phyloP scores from a whole-genome alignment of 2,888 invertebrate species.

The Caenorhabditis panamensis region DNA sequence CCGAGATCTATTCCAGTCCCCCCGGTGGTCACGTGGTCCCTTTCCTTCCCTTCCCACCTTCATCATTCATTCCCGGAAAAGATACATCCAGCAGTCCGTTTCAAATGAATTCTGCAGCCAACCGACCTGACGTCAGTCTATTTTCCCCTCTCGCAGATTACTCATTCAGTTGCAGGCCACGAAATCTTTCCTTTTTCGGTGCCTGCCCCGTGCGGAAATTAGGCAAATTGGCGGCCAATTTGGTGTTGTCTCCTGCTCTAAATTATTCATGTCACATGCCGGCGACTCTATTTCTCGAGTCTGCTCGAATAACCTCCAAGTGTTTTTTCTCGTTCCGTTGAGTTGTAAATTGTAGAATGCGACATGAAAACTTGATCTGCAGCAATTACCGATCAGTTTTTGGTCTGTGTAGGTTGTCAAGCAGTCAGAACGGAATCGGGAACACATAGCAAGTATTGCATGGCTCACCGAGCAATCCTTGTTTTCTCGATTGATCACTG shows the following conservation, averaged over 20 bases:
- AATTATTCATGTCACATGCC: constrained; percentile 45
- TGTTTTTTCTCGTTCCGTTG: constrained; percentile 10
- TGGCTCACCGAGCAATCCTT: too few species aligned
- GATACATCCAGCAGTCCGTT: constrained; percentile 6
- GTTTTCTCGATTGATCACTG: too few species aligned
- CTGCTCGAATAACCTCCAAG: not conserved
- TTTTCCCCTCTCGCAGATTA: constrained; percentile 6
- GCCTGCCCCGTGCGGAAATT: not conserved
- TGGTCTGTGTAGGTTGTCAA: not conserved
- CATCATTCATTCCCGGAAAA: constrained; percentile 23
- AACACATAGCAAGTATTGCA: too few species aligned
- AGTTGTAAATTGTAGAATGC: not conserved
- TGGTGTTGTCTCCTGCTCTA: constrained; percentile 16
- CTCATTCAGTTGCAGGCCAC: constrained; percentile 1
- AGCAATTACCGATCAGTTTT: not conserved
- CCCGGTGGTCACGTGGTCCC: not conserved
- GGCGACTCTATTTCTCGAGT: constrained; percentile 1
- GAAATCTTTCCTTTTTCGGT: constrained; percentile 17
- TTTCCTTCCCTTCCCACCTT: constrained; percentile 24
- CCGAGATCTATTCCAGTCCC: not conserved
- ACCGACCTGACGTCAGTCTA: constrained; percentile 18
- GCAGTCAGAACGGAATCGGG: too few species aligned
- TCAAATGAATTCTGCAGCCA: constrained; percentile 3
- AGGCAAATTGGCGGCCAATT: constrained; percentile 32
- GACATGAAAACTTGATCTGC: not conserved